A percentile compares a stretch with the other conserved stretches of the same genome.
Evolutionary conservation across 2,113 vertebrate genomes (phyloP).

Genomic region (Brachirus orientalis): DNA sequence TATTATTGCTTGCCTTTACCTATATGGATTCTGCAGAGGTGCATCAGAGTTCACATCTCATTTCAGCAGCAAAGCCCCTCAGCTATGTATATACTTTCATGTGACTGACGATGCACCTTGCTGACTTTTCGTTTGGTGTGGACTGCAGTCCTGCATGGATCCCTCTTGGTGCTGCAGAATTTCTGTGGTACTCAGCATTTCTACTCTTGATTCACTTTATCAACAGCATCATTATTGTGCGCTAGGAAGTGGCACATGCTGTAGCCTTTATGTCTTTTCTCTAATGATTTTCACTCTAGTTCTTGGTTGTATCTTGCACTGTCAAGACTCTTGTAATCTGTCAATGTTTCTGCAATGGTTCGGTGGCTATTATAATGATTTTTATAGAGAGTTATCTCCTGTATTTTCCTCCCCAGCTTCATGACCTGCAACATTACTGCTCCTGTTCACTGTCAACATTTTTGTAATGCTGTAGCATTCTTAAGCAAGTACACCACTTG

Average conservation of each 20-base stretch:
- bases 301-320: background rate
- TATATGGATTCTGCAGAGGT: constrained; percentile 47
- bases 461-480: background rate
- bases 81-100: constrained; percentile 52
- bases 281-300: background rate
- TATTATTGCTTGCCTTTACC: constrained; percentile 69
- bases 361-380: background rate
- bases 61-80: constrained; percentile 37
- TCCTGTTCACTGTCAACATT: background rate
- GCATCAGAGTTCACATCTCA: constrained; percentile 62
- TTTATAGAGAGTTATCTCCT: background rate
- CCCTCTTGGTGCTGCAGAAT: constrained; percentile 43
- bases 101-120: constrained; percentile 60
- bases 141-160: constrained; percentile 38
- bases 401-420: background rate
- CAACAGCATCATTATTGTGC: constrained; percentile 46
- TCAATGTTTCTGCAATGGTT: background rate
- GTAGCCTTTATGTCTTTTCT: constrained; percentile 6
- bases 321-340: background rate
- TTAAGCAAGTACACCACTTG: background rate
- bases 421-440: background rate
- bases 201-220: constrained; percentile 49
- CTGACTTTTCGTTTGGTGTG: constrained; percentile 55
- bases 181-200: constrained; percentile 61
- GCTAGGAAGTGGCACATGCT: constrained; percentile 6